phyloP scores from a whole-genome alignment of 2,113 vertebrate genomes.

The Pithys albifrons region DNA sequence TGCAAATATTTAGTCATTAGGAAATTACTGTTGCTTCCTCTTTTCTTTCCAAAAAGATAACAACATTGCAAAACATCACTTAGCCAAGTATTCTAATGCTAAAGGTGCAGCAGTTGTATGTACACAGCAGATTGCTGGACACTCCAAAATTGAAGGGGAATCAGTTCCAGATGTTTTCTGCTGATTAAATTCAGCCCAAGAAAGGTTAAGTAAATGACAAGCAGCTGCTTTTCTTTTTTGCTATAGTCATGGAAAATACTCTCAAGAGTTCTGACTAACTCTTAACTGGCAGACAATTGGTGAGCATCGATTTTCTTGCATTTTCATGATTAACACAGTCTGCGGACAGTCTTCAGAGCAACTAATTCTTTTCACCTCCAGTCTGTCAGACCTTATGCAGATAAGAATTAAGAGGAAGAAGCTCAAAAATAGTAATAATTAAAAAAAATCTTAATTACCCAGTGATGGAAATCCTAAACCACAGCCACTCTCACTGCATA shows the following conservation, averaged over 20 bases:
- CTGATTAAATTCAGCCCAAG: conserved; percentile 11
- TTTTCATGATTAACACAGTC: neutral
- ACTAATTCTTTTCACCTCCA: neutral
- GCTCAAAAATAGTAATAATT: neutral
- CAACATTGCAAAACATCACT: conserved; percentile 20
- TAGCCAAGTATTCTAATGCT: neutral
- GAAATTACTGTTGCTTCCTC: conserved; percentile 31
- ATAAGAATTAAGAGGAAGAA: neutral
- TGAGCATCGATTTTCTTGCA: neutral
- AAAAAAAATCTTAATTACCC: neutral
- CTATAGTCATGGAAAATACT: neutral
- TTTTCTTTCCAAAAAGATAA: conserved; percentile 36
- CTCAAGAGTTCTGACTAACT: neutral
- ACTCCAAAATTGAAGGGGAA: conserved; percentile 16
- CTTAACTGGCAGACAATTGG: neutral
- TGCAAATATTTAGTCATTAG: conserved; percentile 42
- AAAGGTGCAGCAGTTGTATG: neutral
- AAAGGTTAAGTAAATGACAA: conserved; percentile 54
- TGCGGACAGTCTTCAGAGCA: neutral
- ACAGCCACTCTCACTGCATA: neutral
- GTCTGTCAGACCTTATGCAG: neutral
- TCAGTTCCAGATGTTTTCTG: conserved; percentile 51
- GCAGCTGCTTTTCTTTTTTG: conserved; percentile 28
- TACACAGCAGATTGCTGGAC: conserved; percentile 8
- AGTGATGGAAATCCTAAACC: neutral